phyloP scores from a whole-genome alignment of 2,113 vertebrate genomes.

The Trichechus manatus region DNA sequence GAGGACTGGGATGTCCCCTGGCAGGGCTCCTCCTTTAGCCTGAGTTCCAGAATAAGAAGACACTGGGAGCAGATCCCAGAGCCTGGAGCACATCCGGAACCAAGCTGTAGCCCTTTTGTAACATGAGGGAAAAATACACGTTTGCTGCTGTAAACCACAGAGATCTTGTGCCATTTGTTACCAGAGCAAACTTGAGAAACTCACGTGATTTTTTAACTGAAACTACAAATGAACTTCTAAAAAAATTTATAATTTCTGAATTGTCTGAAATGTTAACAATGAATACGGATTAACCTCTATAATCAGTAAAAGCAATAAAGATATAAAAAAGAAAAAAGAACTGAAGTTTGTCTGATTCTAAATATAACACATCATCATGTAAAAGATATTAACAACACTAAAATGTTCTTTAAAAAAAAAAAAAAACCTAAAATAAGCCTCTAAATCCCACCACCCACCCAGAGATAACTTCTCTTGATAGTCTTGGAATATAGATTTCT shows the following conservation, averaged over 20 bases:
- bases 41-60: neutral
- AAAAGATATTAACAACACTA: neutral
- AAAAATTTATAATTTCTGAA: neutral
- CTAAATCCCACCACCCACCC: neutral
- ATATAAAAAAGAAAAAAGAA: neutral
- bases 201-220: neutral
- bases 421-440: neutral
- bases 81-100: neutral
- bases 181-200: neutral
- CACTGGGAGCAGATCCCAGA: neutral
- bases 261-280: neutral
- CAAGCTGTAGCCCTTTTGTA: neutral
- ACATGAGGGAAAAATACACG: neutral
- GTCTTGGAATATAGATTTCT: constrained; percentile 30
- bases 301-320: neutral
- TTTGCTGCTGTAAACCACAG: neutral
- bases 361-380: neutral
- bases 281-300: neutral
- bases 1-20: neutral
- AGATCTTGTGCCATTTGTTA: neutral
- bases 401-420: neutral
- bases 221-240: neutral
- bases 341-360: neutral
- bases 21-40: neutral
- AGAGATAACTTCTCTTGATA: neutral